Percentiles rank a stretch among this genome's conserved stretches.
These are phyloP conservation scores for Allygus modestus DNA, from an alignment of 2,888 invertebrate genomes.

Conservation along the genomic window DNA sequence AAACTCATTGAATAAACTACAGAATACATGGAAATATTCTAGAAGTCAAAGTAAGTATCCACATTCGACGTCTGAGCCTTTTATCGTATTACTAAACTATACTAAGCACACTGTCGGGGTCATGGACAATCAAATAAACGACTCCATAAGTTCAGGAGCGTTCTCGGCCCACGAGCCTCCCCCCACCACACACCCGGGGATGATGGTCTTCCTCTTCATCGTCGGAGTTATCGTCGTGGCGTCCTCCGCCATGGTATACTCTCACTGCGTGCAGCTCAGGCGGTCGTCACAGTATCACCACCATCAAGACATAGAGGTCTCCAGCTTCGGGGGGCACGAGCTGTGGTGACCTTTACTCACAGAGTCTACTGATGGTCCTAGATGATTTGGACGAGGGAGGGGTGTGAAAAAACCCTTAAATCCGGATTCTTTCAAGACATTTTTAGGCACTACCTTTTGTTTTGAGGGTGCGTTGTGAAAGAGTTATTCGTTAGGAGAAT, in stretches of 20 bases:
- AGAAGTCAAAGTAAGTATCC: background rate
- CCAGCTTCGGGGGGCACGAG: constrained; percentile 39
- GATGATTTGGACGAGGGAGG: constrained; percentile 24
- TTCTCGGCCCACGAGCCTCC: background rate
- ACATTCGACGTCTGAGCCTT: background rate
- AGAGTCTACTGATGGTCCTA: background rate
- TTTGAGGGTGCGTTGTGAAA: background rate
- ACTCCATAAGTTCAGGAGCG: constrained; percentile 33
- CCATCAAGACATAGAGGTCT: constrained; percentile 56
- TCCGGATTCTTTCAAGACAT: background rate
- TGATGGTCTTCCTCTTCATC: constrained; percentile 51
- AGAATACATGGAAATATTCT: constrained; percentile 25
- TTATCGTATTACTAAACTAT: background rate
- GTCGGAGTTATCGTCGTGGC: constrained; percentile 39
- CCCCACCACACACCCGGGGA: constrained; percentile 46
- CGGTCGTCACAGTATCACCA: constrained; percentile 30
- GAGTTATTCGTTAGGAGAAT: background rate
- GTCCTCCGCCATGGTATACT: constrained; percentile 43
- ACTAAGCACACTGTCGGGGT: background rate
- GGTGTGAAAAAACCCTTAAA: no score
- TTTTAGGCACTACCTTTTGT: background rate
- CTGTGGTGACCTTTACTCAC: constrained; percentile 58
- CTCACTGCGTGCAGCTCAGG: constrained; percentile 46
- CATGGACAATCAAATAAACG: constrained; percentile 39
- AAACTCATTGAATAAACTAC: background rate